Evolutionary conservation across 2,888 invertebrate species (phyloP).

Genomic region (Drosophila hawaiiensis): DNA sequence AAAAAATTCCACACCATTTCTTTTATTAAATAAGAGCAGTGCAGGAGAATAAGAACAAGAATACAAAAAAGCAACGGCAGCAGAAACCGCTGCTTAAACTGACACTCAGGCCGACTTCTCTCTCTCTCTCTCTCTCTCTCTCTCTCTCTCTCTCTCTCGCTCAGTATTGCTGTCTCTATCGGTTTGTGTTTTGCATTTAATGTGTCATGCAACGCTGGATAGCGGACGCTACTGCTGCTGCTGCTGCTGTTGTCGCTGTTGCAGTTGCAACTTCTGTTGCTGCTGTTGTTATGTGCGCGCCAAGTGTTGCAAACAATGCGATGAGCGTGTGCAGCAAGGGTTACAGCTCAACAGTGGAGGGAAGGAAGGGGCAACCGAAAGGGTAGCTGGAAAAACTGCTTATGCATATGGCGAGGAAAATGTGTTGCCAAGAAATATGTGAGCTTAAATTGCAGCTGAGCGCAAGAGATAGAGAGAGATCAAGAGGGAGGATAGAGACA

Average conservation of each 20-base stretch:
- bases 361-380: slow-evolving; percentile 22
- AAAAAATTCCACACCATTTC: slow-evolving; percentile 69
- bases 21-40: slow-evolving; percentile 63
- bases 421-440: slow-evolving; percentile 81
- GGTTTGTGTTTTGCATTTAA: slow-evolving; percentile 68
- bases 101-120: slow-evolving; percentile 46
- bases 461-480: not conserved
- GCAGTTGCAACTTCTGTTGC: slow-evolving; percentile 76
- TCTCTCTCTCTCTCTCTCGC: not conserved
- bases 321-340: slow-evolving; percentile 45
- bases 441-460: slow-evolving; percentile 76
- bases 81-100: slow-evolving; percentile 53
- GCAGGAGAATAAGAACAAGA: slow-evolving; percentile 21
- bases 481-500: not conserved
- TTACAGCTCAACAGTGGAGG: not conserved
- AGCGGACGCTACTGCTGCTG: slow-evolving; percentile 55
- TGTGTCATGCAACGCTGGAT: slow-evolving; percentile 79
- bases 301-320: slow-evolving; percentile 79
- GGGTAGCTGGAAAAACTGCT: slow-evolving; percentile 77
- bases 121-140: slow-evolving; percentile 18
- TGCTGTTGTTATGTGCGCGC: slow-evolving; percentile 79
- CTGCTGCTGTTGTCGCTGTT: slow-evolving; percentile 45
- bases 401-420: slow-evolving; percentile 75
- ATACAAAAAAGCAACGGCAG: slow-evolving; percentile 19
- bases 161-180: slow-evolving; percentile 16